phyloP scores from a whole-genome alignment of 2,888 invertebrate species.

The Trichopoda pennipes region DNA sequence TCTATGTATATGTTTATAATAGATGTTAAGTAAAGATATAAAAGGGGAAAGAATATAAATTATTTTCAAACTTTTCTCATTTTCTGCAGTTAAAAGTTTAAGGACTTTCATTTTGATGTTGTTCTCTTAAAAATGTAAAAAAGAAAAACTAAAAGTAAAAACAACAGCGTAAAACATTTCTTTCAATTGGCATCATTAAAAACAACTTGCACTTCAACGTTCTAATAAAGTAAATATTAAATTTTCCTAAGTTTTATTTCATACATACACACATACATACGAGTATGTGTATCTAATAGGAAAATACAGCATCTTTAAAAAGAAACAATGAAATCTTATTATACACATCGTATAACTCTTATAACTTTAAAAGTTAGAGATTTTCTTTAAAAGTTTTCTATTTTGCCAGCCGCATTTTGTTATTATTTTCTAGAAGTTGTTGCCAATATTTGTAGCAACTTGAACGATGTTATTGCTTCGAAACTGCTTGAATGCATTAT shows the following conservation, averaged over 20 bases:
- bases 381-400: slow-evolving; percentile 38
- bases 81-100: slow-evolving; percentile 52
- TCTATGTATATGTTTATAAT: slow-evolving; percentile 11
- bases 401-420: slow-evolving; percentile 38
- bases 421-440: slow-evolving; percentile 34
- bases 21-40: slow-evolving; percentile 22
- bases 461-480: slow-evolving; percentile 60
- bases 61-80: slow-evolving; percentile 59
- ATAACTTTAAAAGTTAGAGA: slow-evolving; percentile 49
- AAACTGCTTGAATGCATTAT: slow-evolving; percentile 59
- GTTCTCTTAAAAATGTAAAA: not conserved
- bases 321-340: too few relatives aligned
- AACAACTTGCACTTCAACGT: slow-evolving; percentile 66
- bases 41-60: not conserved
- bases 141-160: not conserved
- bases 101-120: slow-evolving; percentile 30
- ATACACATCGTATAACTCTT: not conserved
- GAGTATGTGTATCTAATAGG: too few relatives aligned
- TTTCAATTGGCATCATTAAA: slow-evolving; percentile 65
- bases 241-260: slow-evolving; percentile 51
- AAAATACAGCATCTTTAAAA: too few relatives aligned
- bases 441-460: slow-evolving; percentile 55
- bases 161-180: slow-evolving; percentile 34
- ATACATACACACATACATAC: not conserved
- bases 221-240: slow-evolving; percentile 66